Percentiles rank a stretch among this genome's conserved stretches.
These are phyloP conservation scores for Chiloscyllium plagiosum DNA, from an alignment of 2,113 vertebrate species.

Conservation along the genomic window DNA sequence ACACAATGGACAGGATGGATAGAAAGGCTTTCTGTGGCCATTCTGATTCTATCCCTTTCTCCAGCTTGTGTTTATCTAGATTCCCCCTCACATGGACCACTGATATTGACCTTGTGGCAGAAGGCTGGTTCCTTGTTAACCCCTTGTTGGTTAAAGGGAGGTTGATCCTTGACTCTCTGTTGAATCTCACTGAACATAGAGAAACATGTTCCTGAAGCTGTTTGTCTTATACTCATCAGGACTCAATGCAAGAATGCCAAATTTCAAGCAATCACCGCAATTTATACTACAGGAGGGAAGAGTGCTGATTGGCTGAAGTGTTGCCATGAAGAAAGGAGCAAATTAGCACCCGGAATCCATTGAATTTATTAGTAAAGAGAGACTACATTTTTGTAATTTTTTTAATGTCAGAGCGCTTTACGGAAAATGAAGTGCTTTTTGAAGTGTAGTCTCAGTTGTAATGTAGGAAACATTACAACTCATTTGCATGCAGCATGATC, in stretches of 20 bases:
- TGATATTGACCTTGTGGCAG: too few species aligned
- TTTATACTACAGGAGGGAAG: too few species aligned
- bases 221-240: too few species aligned
- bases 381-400: background rate
- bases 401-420: background rate
- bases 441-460: background rate
- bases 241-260: too few species aligned
- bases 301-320: too few species aligned
- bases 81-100: background rate
- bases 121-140: too few species aligned
- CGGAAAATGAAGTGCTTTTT: background rate
- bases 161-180: too few species aligned
- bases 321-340: too few species aligned
- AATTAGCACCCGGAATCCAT: background rate
- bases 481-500: background rate
- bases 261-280: too few species aligned
- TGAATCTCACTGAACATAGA: too few species aligned
- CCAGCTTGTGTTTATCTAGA: background rate
- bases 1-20: background rate
- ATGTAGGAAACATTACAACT: background rate
- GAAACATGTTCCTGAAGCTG: too few species aligned
- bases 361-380: background rate
- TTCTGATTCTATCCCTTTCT: background rate
- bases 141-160: too few species aligned
- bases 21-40: background rate